Conservation (phyloP, 2,113 vertebrate species). For the Holacanthus passer region DNA sequence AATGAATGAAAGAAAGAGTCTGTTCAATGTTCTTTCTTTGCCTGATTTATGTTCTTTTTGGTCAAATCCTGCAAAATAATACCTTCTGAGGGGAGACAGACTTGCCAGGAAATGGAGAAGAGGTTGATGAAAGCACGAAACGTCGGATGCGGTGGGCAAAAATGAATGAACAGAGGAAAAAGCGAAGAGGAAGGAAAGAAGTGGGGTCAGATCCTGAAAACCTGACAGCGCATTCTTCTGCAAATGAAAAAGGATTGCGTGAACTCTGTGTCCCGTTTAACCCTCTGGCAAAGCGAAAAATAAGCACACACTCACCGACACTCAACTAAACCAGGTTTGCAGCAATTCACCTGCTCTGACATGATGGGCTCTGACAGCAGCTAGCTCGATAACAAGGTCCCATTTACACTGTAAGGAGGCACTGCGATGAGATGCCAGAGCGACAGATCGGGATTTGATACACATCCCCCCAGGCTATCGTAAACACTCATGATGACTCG, state of each 20-base stretch:
- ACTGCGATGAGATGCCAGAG: slow-evolving; percentile 35
- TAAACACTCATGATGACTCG: slow-evolving; percentile 35
- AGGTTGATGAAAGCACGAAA: slow-evolving; percentile 23
- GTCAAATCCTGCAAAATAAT: slow-evolving; percentile 26
- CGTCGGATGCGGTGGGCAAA: slow-evolving; percentile 1
- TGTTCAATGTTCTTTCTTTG: slow-evolving; percentile 10
- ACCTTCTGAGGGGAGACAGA: slow-evolving; percentile 10
- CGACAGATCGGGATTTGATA: slow-evolving; percentile 52
- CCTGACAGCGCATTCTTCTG: not conserved
- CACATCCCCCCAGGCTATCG: slow-evolving; percentile 4
- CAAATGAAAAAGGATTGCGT: slow-evolving; percentile 20
- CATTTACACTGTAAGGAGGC: slow-evolving; percentile 54
- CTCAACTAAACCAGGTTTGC: slow-evolving; percentile 32
- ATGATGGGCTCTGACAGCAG: slow-evolving; percentile 63
- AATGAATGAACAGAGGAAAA: slow-evolving; percentile 24
- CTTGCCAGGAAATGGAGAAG: not conserved
- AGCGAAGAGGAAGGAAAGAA: slow-evolving; percentile 24
- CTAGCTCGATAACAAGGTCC: slow-evolving; percentile 37
- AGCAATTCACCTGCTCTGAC: slow-evolving; percentile 57
- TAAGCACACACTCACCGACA: slow-evolving; percentile 22
- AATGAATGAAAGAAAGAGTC: not conserved
- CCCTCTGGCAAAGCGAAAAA: slow-evolving; percentile 21
- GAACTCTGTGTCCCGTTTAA: slow-evolving; percentile 29
- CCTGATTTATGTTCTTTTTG: slow-evolving; percentile 6
- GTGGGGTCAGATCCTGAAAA: not conserved